These are phyloP conservation scores for Hypanus sabinus DNA, from an alignment of 2,113 vertebrate genomes.

Conservation along the genomic window DNA sequence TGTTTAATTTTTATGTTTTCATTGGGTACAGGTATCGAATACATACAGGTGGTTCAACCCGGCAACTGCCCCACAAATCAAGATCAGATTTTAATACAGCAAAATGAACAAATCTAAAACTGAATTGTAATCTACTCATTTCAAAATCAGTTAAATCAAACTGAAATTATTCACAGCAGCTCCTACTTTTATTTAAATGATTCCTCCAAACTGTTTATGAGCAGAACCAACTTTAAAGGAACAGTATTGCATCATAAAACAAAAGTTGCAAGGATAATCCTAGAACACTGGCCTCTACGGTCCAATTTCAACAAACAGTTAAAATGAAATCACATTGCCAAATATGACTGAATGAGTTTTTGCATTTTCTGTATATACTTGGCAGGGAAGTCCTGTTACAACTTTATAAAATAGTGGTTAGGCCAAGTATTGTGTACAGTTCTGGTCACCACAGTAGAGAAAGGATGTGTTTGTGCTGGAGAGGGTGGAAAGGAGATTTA, in stretches of 20 bases:
- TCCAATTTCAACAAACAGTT: background rate
- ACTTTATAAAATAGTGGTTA: no score
- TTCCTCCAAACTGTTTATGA: background rate
- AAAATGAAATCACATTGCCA: background rate
- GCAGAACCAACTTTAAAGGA: background rate
- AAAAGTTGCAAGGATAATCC: background rate
- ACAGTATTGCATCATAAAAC: background rate
- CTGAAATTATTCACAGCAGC: background rate
- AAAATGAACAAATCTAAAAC: background rate
- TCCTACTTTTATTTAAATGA: background rate
- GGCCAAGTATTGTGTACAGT: no score
- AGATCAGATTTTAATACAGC: background rate
- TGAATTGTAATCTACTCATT: background rate
- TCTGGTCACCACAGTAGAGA: no score
- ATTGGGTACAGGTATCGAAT: background rate
- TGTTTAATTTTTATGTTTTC: background rate
- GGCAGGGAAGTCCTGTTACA: no score
- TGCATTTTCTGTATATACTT: background rate
- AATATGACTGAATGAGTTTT: background rate
- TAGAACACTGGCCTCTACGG: background rate
- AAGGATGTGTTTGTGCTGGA: no score
- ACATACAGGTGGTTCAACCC: background rate
- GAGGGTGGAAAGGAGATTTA: no score
- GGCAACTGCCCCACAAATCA: background rate
- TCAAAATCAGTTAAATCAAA: background rate